Base-by-base conservation (phyloP, 2,797 vertebrate species). In the Eulemur albifrons region DNA sequence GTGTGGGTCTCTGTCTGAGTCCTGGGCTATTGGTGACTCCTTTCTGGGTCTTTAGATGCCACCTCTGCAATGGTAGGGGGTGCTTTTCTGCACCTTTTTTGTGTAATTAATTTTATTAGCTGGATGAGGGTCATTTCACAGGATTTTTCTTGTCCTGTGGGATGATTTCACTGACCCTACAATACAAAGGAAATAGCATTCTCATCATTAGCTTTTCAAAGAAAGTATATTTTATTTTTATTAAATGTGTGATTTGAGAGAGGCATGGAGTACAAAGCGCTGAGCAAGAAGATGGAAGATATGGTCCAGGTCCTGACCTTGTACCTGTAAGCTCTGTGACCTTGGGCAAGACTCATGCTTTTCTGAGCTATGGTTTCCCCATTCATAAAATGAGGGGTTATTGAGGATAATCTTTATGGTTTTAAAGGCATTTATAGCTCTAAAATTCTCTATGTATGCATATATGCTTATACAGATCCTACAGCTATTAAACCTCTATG, bases 161-260 rank as follows among this genome's bases (percentile, higher is more conserved):
- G 80, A 87, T 84, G 38, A 52, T 63, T 6, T 75, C 65, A 81
- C 23, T 57, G 59, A 80, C 2, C 30, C 15, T 63, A 14, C 17
- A 72, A 45, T 25, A 50, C 32, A 89, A 75, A 82, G 77, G 45
- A 82, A 92, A 81, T 35, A 83, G 75, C 7, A 45, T 77, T 84
- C 43, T 63, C 25, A 43, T 70, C 50, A 52, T 73, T 76, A 86
- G 27, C 27, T 92, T 92, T 81, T 88, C 43, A 43, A 43, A 43
- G 73, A 9, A 76, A 83, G 14, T 87, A 21, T 76, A 45, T 65
- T 82, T 94, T 72, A 72, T 77, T 83, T 95, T 88, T 84, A 93
- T 79, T 69, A 90, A 87, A 70, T 63, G 14, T 84, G 72, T 83
- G 25, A 4, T 82, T 48, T 73, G 30, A 81, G 65, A 72, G 27